Evolutionary conservation across 2,797 vertebrate species (phyloP), one percentile per base, ranked within the genome.

Genomic region (Phaenicophaeus curvirostris): DNA sequence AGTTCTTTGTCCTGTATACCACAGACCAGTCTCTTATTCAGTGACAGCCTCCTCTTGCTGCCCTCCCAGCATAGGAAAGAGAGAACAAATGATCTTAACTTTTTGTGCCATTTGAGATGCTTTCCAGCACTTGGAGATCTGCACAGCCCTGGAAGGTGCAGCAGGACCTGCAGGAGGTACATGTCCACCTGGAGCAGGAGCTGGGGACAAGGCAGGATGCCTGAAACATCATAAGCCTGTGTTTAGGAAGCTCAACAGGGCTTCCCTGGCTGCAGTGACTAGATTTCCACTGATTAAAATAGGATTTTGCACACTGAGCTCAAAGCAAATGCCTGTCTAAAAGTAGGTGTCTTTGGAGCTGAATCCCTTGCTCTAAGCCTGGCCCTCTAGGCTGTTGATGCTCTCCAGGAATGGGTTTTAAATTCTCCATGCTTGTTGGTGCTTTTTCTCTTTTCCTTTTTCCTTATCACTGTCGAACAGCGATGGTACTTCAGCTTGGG

Each of bases 371-470:
- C 28, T 84, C 85, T 33, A 57, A 55, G 39, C 62, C 31, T 62
- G 48, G 15, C 31, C 53, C n/a, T 77, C 41, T 71, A 72, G 75
- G 66, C 51, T 17, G 11, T 4, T 75, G 28, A 37, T 27, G 25
- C 63, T 83, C 25, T 77, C 59, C 18, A 68, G 77, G 82, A 94
- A 54, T 3, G 28, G 13, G 5, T 35, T 92, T 89, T 57, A 55
- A 78, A 75, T 84, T 69, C 42, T 89, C 31, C 15, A 2, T 68
- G 42, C 55, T 78, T 88, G 48, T 85, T 88, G 68, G 23, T 79
- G 67, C n/a, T 68, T 69, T 78, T 87, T 85, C 51, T 71, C 28
- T 87, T 87, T 92, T 85, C 53, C 82, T 93, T 73, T 93, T 94
- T 37, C 62, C 69, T 55, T 87, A 1, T 73, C 1, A 0, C 91